Conservation (phyloP, 2,888 invertebrate genomes). For the Orchestes rusci region DNA sequence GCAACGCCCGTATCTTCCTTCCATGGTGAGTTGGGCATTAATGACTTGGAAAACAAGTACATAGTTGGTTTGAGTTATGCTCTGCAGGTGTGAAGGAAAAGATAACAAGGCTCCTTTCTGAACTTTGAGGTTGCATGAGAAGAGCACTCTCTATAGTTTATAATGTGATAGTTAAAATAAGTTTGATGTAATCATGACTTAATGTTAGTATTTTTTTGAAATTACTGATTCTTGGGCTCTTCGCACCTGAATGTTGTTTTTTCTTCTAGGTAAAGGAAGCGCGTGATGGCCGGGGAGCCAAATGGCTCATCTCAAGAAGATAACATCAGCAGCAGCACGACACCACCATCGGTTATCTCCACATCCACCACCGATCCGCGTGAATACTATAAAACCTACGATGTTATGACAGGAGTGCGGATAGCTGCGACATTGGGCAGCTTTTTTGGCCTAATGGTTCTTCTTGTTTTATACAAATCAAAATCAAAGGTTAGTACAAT, state of each 20-base stretch:
- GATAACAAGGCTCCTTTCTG: too few relatives aligned
- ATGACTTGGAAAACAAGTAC: too few relatives aligned
- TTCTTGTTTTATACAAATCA: slow-evolving; percentile 86
- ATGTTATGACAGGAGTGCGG: slow-evolving; percentile 88
- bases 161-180: too few relatives aligned
- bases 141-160: too few relatives aligned
- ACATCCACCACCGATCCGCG: slow-evolving; percentile 29
- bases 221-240: background rate
- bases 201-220: too few relatives aligned
- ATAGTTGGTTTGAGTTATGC: too few relatives aligned
- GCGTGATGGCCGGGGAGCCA: slow-evolving; percentile 39
- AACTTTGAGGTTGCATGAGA: too few relatives aligned
- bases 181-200: too few relatives aligned
- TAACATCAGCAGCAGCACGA: slow-evolving; percentile 29
- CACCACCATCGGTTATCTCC: slow-evolving; percentile 25
- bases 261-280: slow-evolving; percentile 18
- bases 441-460: slow-evolving; percentile 88
- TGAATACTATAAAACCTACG: slow-evolving; percentile 78
- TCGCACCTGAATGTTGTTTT: background rate
- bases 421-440: slow-evolving; percentile 88
- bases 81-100: too few relatives aligned
- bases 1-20: too few relatives aligned
- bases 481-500: slow-evolving; percentile 53
- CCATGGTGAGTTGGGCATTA: too few relatives aligned
- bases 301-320: slow-evolving; percentile 36